Conservation (phyloP, 2,888 invertebrate genomes). For the Camponotus fellah region DNA sequence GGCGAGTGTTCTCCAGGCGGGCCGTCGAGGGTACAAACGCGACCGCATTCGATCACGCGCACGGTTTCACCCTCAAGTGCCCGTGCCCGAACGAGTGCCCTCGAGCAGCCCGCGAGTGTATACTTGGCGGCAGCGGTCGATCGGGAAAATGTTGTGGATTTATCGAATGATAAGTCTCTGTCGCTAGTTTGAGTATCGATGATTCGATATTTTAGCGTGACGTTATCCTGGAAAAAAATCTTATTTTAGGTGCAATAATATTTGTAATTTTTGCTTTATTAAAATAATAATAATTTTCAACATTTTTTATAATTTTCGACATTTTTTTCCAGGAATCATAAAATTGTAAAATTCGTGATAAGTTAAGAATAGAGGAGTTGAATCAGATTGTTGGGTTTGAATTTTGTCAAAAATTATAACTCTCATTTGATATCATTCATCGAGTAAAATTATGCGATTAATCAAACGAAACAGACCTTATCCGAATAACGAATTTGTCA, state of each 20-base stretch:
- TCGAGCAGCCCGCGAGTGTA: conserved; percentile 69
- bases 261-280: background rate
- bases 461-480: background rate
- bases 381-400: background rate
- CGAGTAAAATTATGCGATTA: background rate
- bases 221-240: background rate
- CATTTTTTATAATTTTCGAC: background rate
- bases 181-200: background rate
- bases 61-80: conserved; percentile 83
- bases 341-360: background rate
- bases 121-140: conserved; percentile 58
- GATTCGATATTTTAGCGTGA: background rate
- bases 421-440: background rate
- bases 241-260: background rate
- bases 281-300: background rate
- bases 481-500: background rate
- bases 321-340: background rate
- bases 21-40: conserved; percentile 72
- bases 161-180: conserved; percentile 2
- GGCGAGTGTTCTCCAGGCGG: conserved; percentile 55
- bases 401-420: background rate
- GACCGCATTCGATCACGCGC: conserved; percentile 81
- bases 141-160: conserved; percentile 34
- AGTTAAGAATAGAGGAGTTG: background rate
- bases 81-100: conserved; percentile 69